These are phyloP conservation scores for Maconellicoccus hirsutus DNA, from an alignment of 1,140 invertebrate genomes.

Conservation along the genomic window DNA sequence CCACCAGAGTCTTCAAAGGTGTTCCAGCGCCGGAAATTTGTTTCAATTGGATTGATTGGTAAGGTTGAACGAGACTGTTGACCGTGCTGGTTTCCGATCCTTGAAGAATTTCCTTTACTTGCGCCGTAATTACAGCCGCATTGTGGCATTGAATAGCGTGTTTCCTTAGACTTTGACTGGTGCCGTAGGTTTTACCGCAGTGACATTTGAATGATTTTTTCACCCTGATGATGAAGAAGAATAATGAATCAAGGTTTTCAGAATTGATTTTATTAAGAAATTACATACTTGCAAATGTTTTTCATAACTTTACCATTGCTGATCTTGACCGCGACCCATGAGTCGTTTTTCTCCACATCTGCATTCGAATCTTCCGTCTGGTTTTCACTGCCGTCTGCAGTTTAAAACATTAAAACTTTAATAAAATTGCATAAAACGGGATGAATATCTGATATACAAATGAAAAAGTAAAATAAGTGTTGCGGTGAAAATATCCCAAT, in stretches of 20 bases:
- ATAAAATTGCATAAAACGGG: no score
- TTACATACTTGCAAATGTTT: not conserved
- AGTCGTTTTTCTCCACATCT: not conserved
- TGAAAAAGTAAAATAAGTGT: no score
- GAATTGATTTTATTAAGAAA: no score
- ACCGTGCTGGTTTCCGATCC: not conserved
- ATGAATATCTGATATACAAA: no score
- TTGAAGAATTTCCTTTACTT: constrained; percentile 25
- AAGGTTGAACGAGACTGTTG: constrained; percentile 23
- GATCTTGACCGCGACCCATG: not conserved
- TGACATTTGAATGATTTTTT: constrained; percentile 65
- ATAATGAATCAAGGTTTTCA: no score
- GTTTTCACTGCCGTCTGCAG: not conserved
- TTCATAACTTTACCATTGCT: constrained; percentile 27
- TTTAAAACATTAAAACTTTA: no score
- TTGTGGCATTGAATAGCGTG: constrained; percentile 50
- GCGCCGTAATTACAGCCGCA: constrained; percentile 31
- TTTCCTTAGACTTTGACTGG: constrained; percentile 57
- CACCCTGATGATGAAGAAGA: constrained; percentile 45
- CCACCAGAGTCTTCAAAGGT: constrained; percentile 32
- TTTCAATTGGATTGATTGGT: constrained; percentile 31
- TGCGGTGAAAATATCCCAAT: no score
- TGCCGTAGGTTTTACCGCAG: constrained; percentile 73
- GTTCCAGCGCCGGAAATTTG: constrained; percentile 30
- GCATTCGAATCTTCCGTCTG: not conserved